A percentile compares a stretch with the other conserved stretches of the same genome.
Conservation (phyloP, 2,797 vertebrate species). For the Coreius guichenoti region DNA sequence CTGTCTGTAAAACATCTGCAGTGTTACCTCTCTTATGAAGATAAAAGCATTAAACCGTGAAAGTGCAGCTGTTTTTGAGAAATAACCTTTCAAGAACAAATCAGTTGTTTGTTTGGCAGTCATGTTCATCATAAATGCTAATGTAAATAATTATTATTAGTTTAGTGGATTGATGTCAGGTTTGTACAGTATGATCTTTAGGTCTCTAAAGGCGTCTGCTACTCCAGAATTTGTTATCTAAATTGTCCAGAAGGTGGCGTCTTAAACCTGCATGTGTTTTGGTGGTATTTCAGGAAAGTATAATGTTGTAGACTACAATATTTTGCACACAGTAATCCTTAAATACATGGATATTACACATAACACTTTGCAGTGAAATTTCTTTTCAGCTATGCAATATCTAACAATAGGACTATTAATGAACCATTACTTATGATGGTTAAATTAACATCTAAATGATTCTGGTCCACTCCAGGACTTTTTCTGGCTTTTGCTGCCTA, state of each 20-base stretch:
- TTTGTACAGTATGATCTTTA: neutral
- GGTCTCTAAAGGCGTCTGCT: neutral
- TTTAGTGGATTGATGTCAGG: neutral
- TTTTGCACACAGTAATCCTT: neutral
- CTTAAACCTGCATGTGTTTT: slow-evolving; percentile 17
- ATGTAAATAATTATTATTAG: neutral
- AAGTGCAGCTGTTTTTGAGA: slow-evolving; percentile 38
- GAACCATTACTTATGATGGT: neutral
- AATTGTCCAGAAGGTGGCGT: slow-evolving; percentile 40
- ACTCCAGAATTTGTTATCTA: neutral
- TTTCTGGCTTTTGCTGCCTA: neutral
- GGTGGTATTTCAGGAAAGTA: neutral
- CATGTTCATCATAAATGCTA: neutral
- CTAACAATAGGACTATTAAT: slow-evolving; percentile 2
- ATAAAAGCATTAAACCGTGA: slow-evolving; percentile 77
- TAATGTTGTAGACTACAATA: neutral
- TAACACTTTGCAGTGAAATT: neutral
- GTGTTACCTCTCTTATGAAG: slow-evolving; percentile 81
- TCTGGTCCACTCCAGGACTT: neutral
- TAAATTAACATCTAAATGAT: neutral
- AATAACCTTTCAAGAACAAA: slow-evolving; percentile 29
- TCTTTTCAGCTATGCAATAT: neutral
- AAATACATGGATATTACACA: slow-evolving; percentile 6
- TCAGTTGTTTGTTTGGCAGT: neutral
- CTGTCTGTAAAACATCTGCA: slow-evolving; percentile 86